These are phyloP conservation scores for Drosophila mettleri DNA, from an alignment of 2,888 invertebrate genomes.

Conservation along the genomic window DNA sequence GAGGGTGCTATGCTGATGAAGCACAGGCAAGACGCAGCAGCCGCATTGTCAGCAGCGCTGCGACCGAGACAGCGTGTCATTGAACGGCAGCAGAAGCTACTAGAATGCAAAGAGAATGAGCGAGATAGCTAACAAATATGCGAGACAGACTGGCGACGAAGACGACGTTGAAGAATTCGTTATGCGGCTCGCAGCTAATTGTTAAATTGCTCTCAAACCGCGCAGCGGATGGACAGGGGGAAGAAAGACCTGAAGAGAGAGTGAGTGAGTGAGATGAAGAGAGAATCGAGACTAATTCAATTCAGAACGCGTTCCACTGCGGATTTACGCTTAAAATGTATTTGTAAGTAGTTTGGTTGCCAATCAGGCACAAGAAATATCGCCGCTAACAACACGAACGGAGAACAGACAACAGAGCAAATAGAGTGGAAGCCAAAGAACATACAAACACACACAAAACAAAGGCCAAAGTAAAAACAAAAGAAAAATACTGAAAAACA, in stretches of 20 bases:
- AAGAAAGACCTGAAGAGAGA: neutral
- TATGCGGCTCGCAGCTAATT: slow-evolving; percentile 44
- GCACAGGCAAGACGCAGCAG: neutral
- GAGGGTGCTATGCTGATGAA: neutral
- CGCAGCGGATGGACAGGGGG: neutral
- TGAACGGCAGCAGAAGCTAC: slow-evolving; percentile 57
- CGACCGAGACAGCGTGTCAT: slow-evolving; percentile 48
- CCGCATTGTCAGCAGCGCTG: slow-evolving; percentile 16
- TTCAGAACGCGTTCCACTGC: slow-evolving; percentile 64
- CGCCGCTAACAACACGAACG: slow-evolving; percentile 30
- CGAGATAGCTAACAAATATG: slow-evolving; percentile 24
- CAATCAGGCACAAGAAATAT: slow-evolving; percentile 52
- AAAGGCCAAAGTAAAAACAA: slow-evolving; percentile 42
- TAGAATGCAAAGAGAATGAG: slow-evolving; percentile 4
- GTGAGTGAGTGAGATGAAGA: neutral
- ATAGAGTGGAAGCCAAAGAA: slow-evolving; percentile 22
- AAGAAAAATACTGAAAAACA: slow-evolving; percentile 64
- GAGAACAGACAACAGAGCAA: slow-evolving; percentile 16
- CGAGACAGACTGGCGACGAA: slow-evolving; percentile 61
- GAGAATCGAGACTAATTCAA: slow-evolving; percentile 61
- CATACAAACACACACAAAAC: slow-evolving; percentile 12
- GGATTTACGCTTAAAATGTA: slow-evolving; percentile 47
- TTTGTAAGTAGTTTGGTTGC: slow-evolving; percentile 52
- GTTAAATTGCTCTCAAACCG: slow-evolving; percentile 53
- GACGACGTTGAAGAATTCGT: slow-evolving; percentile 27